Evolutionary conservation across 1,140 invertebrate genomes (phyloP).

Genomic region (Lepidurus arcticus): DNA sequence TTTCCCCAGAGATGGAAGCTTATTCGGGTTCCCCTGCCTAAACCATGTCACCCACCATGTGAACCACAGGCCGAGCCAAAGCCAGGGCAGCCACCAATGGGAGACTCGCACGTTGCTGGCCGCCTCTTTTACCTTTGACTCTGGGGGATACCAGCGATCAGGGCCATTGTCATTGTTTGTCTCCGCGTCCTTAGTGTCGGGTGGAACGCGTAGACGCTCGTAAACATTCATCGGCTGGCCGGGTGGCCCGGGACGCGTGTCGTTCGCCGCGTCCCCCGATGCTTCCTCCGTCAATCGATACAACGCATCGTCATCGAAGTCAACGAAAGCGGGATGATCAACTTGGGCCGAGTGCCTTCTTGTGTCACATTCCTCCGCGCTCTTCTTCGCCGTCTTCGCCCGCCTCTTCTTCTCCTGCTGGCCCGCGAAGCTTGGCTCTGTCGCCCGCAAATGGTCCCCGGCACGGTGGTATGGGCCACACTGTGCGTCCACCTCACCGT

Average conservation of each 20-base stretch:
- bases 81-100: neutral
- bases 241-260: neutral
- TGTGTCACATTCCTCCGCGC: neutral
- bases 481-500: no score
- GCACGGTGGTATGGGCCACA: no score
- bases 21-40: neutral
- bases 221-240: neutral
- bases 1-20: neutral
- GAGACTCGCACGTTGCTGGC: neutral
- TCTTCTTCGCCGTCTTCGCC: neutral
- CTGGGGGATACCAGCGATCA: neutral
- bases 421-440: neutral
- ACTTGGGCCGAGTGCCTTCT: neutral
- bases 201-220: neutral
- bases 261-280: neutral
- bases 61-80: neutral
- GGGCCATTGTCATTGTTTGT: neutral
- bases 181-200: neutral
- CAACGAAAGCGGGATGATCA: neutral
- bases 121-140: neutral
- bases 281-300: neutral
- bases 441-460: neutral
- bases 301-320: neutral
- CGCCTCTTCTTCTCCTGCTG: neutral
- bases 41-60: constrained; percentile 11